Evolutionary conservation across 2,888 invertebrate genomes (phyloP).

Genomic region (Phengaris arion): DNA sequence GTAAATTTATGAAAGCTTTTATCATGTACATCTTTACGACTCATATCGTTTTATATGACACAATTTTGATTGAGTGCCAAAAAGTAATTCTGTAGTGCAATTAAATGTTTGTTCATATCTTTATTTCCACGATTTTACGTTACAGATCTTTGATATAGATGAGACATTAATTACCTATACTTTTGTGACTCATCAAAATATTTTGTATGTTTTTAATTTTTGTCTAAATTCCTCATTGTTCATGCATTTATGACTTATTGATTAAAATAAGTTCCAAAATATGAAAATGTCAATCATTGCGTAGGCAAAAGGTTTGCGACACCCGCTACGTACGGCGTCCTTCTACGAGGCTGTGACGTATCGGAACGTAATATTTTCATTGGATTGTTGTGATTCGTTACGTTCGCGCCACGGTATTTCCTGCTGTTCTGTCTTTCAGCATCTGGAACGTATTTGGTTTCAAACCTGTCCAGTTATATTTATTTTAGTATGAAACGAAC

Average conservation of each 20-base stretch:
- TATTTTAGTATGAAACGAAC: constrained; percentile 14
- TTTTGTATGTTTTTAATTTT: no score
- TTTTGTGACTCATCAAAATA: no score
- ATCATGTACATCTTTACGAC: constrained; percentile 1
- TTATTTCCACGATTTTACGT: neutral
- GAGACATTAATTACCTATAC: no score
- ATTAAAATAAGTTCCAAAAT: no score
- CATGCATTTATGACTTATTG: no score
- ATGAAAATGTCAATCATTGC: no score
- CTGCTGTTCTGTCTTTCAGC: constrained; percentile 52
- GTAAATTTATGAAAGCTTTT: neutral
- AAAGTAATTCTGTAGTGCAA: neutral
- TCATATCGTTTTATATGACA: neutral
- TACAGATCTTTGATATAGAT: neutral
- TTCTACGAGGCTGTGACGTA: constrained; percentile 50
- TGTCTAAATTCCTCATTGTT: no score
- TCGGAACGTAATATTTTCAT: constrained; percentile 60
- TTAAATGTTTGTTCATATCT: neutral
- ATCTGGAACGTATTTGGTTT: constrained; percentile 52
- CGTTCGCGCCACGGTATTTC: constrained; percentile 68
- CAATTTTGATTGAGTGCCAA: constrained; percentile 1
- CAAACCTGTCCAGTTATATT: constrained; percentile 22
- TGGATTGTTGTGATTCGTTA: constrained; percentile 66
- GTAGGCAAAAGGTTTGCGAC: constrained; percentile 45
- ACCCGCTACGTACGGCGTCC: constrained; percentile 44